Base-by-base conservation (phyloP, 2,113 vertebrate genomes). In the Mohoua ochrocephala region DNA sequence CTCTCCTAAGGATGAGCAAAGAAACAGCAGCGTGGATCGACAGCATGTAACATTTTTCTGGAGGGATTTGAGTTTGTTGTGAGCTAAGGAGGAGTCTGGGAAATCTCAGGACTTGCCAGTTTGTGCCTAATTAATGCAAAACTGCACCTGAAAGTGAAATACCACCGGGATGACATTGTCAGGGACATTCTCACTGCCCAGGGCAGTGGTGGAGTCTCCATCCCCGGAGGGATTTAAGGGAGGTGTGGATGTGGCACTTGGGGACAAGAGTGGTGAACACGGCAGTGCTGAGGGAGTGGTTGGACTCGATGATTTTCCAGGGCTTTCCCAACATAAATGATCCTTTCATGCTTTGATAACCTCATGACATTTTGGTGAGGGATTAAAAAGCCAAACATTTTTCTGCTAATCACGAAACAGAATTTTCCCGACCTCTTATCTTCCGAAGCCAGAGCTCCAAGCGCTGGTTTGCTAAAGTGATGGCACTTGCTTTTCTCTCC, bases 1-100 rank as follows among this genome's bases (percentile, higher is more conserved):
- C 50, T 54, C 88, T 82, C 59, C 37, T 15, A 9, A 82, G 18
- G 70, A 70, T 52, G 39, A 84, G 7, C 68, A 47, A 44, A 74
- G 50, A 20, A 70, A 10, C 7, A 28, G 6, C 13, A 64, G 44
- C 0, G 0, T 20, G 54, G 69, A 52, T 4, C 84, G 53, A 63
- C 65, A 85, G 44, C 42, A 54, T 1, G 3, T 23, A 15, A 8
- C 6, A 2, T 64, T 82, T 84, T 82, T 63, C 52, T 57, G 22
- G 65, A 41, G 49, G 73, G 61, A n/a, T 53, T 95, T 91, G 17
- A 42, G 5, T 42, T 77, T 47, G 60, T n/a, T 69, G 27, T 7
- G 52, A 68, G 1, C 27, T 81, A 9, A 50, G n/a, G 42, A 77
- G 33, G 19, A 78, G 20, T 22, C 5, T 10, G 22, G 30, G 57